phyloP scores from a whole-genome alignment of 1,140 invertebrate species.

The Heliconius nattereri region DNA sequence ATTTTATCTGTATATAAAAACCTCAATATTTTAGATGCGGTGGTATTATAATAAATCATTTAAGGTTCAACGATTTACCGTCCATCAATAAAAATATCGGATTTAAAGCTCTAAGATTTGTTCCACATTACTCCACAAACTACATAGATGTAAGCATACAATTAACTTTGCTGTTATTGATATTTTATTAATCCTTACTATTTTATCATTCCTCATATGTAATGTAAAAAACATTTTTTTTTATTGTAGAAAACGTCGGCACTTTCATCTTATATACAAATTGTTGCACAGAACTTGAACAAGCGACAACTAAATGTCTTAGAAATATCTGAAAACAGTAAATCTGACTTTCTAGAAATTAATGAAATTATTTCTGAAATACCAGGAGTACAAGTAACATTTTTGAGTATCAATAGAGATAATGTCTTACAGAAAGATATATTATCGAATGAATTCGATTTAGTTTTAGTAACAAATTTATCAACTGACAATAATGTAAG shows the following conservation, averaged over 20 bases:
- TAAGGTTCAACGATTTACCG: conserved; percentile 35
- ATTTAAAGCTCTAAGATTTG: conserved; percentile 40
- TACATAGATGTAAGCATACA: conserved; percentile 39
- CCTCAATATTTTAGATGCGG: conserved; percentile 38
- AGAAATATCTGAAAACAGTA: conserved; percentile 32
- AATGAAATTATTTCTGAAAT: not conserved
- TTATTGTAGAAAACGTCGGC: conserved; percentile 38
- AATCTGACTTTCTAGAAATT: conserved; percentile 21
- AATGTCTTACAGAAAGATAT: not conserved
- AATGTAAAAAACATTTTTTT: not conserved
- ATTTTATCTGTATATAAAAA: not conserved
- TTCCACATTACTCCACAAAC: conserved; percentile 37
- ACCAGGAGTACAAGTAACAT: not conserved
- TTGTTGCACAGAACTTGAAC: conserved; percentile 41
- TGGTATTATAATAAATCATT: conserved; percentile 38
- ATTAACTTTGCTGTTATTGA: not conserved
- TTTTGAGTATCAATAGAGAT: not conserved
- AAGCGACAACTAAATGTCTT: conserved; percentile 34
- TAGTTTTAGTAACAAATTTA: conserved; percentile 40
- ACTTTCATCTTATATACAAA: conserved; percentile 39
- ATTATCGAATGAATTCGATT: conserved; percentile 23
- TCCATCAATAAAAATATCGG: conserved; percentile 19
- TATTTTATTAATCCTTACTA: too few relatives aligned
- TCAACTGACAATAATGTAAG: conserved; percentile 41
- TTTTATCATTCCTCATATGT: not conserved